Evolutionary conservation across 2,888 invertebrate genomes (phyloP).

Genomic region (Trichogramma evanescens): DNA sequence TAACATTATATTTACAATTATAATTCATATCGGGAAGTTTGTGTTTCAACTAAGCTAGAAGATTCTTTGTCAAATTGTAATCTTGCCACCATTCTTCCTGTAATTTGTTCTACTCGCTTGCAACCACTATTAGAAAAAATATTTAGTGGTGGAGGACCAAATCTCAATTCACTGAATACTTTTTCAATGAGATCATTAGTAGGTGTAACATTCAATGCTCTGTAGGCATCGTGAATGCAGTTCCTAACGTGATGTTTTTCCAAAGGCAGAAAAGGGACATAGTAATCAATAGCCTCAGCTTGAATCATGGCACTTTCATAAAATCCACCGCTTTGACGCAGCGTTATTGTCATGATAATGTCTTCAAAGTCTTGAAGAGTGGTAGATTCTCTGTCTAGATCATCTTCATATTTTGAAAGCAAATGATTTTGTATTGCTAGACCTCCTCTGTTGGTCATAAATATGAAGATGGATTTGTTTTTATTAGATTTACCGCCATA

Average conservation of each 20-base stretch:
- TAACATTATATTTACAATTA: too few relatives aligned
- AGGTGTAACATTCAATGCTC: conserved; percentile 2
- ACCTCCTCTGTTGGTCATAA: conserved; percentile 15
- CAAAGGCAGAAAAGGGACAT: conserved; percentile 17
- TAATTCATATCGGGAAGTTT: too few relatives aligned
- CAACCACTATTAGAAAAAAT: conserved; percentile 16
- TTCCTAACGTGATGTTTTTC: conserved; percentile 9
- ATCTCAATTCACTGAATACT: conserved; percentile 13
- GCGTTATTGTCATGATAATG: conserved; percentile 1
- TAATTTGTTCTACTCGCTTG: conserved; percentile 14
- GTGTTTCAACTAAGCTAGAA: too few relatives aligned
- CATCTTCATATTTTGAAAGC: not conserved
- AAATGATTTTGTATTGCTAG: conserved; percentile 2
- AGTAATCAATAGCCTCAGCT: conserved; percentile 12
- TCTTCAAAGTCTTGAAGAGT: conserved; percentile 12
- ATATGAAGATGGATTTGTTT: conserved; percentile 13
- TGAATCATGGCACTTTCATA: conserved; percentile 10
- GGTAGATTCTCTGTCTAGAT: conserved; percentile 4
- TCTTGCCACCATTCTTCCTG: conserved; percentile 2
- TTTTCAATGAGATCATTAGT: conserved; percentile 4
- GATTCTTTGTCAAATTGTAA: not conserved
- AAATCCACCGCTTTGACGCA: conserved; percentile 3
- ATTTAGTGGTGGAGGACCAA: conserved; percentile 12
- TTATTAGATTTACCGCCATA: conserved; percentile 4
- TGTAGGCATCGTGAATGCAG: conserved; percentile 10